Conservation (phyloP, 2,113 vertebrate genomes). For the Microcebus lehilahytsara region DNA sequence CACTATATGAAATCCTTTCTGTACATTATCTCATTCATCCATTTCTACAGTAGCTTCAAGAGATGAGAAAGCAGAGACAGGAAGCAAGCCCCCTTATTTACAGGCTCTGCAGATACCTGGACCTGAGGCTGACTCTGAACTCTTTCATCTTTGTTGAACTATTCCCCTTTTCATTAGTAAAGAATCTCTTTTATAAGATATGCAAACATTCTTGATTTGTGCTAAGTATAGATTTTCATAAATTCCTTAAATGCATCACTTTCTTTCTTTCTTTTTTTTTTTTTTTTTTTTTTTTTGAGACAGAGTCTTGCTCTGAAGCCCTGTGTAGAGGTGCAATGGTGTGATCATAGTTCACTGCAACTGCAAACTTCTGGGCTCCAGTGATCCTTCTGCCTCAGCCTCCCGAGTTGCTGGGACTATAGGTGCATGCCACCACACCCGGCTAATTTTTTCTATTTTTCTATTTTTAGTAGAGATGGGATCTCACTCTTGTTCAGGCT, state of each 20-base stretch:
- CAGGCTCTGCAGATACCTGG: not conserved
- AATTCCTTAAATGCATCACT: constrained; percentile 13
- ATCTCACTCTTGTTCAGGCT: too few relatives aligned
- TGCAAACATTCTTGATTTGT: not conserved
- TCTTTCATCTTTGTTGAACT: not conserved
- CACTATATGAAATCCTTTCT: not conserved
- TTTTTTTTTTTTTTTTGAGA: too few relatives aligned
- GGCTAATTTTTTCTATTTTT: too few relatives aligned
- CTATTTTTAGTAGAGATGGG: too few relatives aligned
- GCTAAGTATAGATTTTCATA: constrained; percentile 25
- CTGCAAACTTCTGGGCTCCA: too few relatives aligned
- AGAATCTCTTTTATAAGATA: not conserved
- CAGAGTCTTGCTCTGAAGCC: too few relatives aligned
- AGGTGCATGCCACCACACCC: too few relatives aligned
- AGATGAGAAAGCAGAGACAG: not conserved
- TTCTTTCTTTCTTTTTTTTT: too few relatives aligned
- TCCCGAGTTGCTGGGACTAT: too few relatives aligned
- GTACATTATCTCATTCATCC: not conserved
- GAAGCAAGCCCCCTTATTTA: not conserved
- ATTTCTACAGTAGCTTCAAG: not conserved
- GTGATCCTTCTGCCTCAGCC: too few relatives aligned
- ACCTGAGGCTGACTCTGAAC: not conserved
- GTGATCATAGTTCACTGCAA: too few relatives aligned
- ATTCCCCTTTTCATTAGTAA: constrained; percentile 1
- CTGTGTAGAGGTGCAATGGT: too few relatives aligned